Percentiles rank a stretch among this genome's conserved stretches.
Evolutionary conservation across 1,140 invertebrate genomes (phyloP).

Genomic region (Conus betulinus): DNA sequence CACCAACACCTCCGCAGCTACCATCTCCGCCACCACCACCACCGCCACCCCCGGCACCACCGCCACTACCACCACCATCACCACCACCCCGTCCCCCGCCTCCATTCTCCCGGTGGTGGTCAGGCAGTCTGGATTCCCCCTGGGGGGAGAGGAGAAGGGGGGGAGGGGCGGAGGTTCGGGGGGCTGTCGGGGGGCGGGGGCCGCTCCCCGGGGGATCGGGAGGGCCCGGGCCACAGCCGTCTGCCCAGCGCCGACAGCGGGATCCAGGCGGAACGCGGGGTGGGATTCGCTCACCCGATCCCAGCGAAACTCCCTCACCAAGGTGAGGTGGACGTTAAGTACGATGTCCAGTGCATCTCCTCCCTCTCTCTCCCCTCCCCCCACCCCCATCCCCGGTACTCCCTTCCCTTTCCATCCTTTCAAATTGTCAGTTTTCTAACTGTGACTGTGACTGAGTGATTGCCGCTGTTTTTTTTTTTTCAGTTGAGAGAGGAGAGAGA

Average conservation of each 20-base stretch:
- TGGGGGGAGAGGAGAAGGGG: too few relatives aligned
- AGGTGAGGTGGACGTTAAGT: not conserved
- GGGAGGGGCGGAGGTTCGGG: not conserved
- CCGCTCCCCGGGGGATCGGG: not conserved
- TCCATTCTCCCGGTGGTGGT: not conserved
- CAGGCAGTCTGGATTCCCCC: not conserved
- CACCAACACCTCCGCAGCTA: too few relatives aligned
- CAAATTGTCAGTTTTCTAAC: too few relatives aligned
- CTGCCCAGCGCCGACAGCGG: conserved; percentile 48
- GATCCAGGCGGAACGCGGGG: conserved; percentile 43
- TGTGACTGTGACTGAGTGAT: too few relatives aligned
- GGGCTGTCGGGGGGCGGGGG: not conserved
- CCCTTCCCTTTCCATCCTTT: too few relatives aligned
- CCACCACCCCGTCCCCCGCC: not conserved
- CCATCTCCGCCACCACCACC: not conserved
- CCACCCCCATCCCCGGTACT: too few relatives aligned
- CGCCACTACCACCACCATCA: not conserved
- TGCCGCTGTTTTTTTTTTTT: too few relatives aligned
- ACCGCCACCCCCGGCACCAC: not conserved
- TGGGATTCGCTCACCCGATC: conserved; percentile 43
- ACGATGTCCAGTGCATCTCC: too few relatives aligned
- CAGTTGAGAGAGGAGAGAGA: too few relatives aligned
- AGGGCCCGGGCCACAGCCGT: not conserved
- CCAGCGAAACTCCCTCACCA: not conserved
- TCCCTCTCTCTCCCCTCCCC: too few relatives aligned